Evolutionary conservation across 2,797 vertebrate genomes (phyloP).

Genomic region (Orientallactaga sibirica): DNA sequence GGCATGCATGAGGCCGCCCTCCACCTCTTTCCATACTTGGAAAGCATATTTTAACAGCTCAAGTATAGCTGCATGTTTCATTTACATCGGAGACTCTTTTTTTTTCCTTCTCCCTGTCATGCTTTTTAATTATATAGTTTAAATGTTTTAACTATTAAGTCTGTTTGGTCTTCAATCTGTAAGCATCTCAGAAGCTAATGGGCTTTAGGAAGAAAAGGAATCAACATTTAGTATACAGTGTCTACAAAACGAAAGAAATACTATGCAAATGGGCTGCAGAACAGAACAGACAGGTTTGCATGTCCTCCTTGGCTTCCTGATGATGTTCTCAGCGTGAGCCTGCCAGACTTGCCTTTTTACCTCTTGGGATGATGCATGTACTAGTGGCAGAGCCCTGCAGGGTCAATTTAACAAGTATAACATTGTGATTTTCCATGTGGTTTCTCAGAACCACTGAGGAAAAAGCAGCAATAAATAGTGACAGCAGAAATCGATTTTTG

Average conservation of each 20-base stretch:
- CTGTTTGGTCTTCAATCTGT: slow-evolving; percentile 81
- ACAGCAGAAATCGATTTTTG: slow-evolving; percentile 84
- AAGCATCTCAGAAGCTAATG: slow-evolving; percentile 83
- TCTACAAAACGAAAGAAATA: slow-evolving; percentile 79
- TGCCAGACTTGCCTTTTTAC: slow-evolving; percentile 80
- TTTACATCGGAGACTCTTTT: slow-evolving; percentile 63
- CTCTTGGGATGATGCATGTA: slow-evolving; percentile 78
- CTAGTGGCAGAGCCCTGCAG: slow-evolving; percentile 72
- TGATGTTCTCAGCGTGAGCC: slow-evolving; percentile 82
- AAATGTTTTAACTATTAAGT: slow-evolving; percentile 84
- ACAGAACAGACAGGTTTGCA: slow-evolving; percentile 83
- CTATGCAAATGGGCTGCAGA: slow-evolving; percentile 83
- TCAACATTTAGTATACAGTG: slow-evolving; percentile 84
- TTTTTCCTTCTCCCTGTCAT: slow-evolving; percentile 56
- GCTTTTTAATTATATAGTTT: slow-evolving; percentile 79
- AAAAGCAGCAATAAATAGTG: slow-evolving; percentile 79
- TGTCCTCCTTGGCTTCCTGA: slow-evolving; percentile 82
- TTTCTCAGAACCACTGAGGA: slow-evolving; percentile 79
- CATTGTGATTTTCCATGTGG: slow-evolving; percentile 84
- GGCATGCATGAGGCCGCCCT: not conserved
- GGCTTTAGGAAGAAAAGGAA: slow-evolving; percentile 84
- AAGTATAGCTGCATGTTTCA: slow-evolving; percentile 65
- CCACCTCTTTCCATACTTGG: slow-evolving; percentile 69
- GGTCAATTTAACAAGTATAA: slow-evolving; percentile 84
- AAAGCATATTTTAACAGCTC: slow-evolving; percentile 70